phyloP scores from a whole-genome alignment of 2,888 invertebrate genomes.

The Strigamia transsilvanica region DNA sequence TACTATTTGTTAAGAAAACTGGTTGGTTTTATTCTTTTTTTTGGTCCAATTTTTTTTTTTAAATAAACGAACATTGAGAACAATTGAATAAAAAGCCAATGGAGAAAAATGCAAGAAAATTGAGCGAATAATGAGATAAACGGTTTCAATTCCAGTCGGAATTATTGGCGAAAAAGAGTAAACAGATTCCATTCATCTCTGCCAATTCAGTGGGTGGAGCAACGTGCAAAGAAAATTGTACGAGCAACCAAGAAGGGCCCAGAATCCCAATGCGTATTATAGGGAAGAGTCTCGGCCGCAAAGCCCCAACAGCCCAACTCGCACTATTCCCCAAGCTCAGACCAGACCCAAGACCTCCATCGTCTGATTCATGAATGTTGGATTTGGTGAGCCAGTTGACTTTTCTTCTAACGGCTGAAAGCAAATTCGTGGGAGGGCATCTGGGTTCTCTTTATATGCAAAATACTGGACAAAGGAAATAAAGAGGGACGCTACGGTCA shows the following conservation, averaged over 20 bases:
- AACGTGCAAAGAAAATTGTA: slow-evolving; percentile 50
- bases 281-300: slow-evolving; percentile 3
- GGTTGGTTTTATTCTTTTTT: not conserved
- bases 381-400: slow-evolving; percentile 30
- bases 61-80: not conserved
- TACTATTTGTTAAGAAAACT: too few relatives aligned
- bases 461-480: slow-evolving; percentile 21
- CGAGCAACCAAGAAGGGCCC: slow-evolving; percentile 14
- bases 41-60: too few relatives aligned
- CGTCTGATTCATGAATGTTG: slow-evolving; percentile 30
- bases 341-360: slow-evolving; percentile 18
- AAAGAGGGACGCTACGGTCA: slow-evolving; percentile 30
- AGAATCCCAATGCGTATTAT: slow-evolving; percentile 25
- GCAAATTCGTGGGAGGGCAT: slow-evolving; percentile 30
- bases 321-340: slow-evolving; percentile 26
- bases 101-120: not conserved
- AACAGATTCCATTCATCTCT: slow-evolving; percentile 50
- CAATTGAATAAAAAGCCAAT: not conserved
- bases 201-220: not conserved
- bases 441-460: slow-evolving; percentile 26
- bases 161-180: slow-evolving; percentile 24
- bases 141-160: slow-evolving; percentile 16
- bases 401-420: slow-evolving; percentile 10
- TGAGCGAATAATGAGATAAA: slow-evolving; percentile 2
- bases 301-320: slow-evolving; percentile 21